These are phyloP conservation scores for Oxystoma pomonae DNA, from an alignment of 2,888 invertebrate genomes.

Conservation along the genomic window DNA sequence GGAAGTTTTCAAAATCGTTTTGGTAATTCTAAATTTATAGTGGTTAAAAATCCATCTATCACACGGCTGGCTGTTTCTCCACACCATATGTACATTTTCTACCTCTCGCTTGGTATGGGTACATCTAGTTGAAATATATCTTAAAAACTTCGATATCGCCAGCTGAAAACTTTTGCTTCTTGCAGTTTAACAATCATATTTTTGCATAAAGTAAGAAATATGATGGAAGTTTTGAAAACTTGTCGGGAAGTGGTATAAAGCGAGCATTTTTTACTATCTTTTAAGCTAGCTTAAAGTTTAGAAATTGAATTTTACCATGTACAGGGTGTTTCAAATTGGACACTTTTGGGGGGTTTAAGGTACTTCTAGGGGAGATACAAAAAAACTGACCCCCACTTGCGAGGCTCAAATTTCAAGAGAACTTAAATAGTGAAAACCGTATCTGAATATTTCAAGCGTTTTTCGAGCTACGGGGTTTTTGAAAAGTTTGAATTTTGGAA, in stretches of 20 bases:
- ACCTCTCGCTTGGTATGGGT: not conserved
- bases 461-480: no score
- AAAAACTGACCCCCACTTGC: no score
- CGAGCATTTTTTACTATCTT: not conserved
- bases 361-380: no score
- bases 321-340: no score
- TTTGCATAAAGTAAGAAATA: not conserved
- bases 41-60: not conserved
- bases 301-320: no score
- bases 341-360: no score
- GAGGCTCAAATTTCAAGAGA: no score
- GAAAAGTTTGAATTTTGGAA: no score
- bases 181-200: not conserved
- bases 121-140: not conserved
- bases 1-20: not conserved
- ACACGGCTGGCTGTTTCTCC: not conserved
- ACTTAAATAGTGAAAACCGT: no score
- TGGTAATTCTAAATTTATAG: not conserved
- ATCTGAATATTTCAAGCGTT: no score
- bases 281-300: no score
- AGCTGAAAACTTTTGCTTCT: not conserved
- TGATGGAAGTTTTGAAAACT: not conserved
- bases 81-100: not conserved
- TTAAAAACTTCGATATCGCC: not conserved
- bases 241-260: not conserved